Percentiles rank a stretch among this genome's conserved stretches.
These are phyloP conservation scores for Yponomeuta malinellus DNA, from an alignment of 2,888 invertebrate species.

Conservation along the genomic window DNA sequence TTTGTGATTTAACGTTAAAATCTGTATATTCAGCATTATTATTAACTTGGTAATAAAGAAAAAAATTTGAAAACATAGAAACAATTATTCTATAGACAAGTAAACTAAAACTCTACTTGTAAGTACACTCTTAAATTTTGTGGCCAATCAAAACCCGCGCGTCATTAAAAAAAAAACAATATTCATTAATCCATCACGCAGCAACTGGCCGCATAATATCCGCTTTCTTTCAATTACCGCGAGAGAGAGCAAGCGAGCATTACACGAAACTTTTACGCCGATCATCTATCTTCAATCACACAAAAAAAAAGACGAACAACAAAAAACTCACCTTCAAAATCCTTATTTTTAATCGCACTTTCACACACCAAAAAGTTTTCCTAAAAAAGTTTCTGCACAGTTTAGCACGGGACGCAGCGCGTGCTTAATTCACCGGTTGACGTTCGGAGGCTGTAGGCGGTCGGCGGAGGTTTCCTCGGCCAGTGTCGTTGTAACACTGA, in stretches of 20 bases:
- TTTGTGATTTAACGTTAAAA: neutral
- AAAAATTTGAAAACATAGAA: too few relatives aligned
- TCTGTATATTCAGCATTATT: too few relatives aligned
- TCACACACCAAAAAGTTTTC: slow-evolving; percentile 11
- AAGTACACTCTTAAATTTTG: neutral
- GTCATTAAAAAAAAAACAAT: neutral
- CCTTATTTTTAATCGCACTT: slow-evolving; percentile 4
- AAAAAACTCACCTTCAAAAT: neutral
- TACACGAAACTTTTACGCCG: slow-evolving; percentile 32
- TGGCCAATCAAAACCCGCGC: neutral
- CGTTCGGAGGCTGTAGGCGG: slow-evolving; percentile 20
- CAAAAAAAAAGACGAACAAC: slow-evolving; percentile 7
- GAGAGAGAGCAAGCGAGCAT: slow-evolving; percentile 41
- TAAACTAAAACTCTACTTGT: too few relatives aligned
- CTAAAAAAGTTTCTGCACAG: neutral
- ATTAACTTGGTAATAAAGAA: too few relatives aligned
- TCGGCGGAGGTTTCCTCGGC: slow-evolving; percentile 51
- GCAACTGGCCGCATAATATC: slow-evolving; percentile 30
- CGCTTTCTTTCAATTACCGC: slow-evolving; percentile 41
- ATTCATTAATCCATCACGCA: slow-evolving; percentile 30
- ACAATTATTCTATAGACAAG: too few relatives aligned
- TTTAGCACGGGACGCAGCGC: neutral
- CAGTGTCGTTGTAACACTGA: slow-evolving; percentile 67
- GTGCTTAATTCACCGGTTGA: slow-evolving; percentile 4
- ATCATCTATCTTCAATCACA: slow-evolving; percentile 15